Evolutionary conservation across 1,140 invertebrate genomes (phyloP).

Genomic region (Ptiloglossa arizonensis): DNA sequence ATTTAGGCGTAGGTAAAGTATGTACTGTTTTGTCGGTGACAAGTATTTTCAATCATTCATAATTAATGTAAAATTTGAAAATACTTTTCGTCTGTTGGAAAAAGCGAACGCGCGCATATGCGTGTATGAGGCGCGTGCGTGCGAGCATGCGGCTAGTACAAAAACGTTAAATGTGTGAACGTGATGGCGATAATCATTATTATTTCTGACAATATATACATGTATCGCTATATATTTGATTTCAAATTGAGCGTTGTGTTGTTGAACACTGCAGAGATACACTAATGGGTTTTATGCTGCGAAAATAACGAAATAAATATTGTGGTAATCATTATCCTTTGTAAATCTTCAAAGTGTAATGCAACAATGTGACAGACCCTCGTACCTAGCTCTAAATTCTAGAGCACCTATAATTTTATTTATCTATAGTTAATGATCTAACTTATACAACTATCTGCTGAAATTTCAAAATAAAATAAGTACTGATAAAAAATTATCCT

Average conservation of each 20-base stretch:
- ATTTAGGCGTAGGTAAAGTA: neutral
- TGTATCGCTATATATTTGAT: slow-evolving; percentile 71
- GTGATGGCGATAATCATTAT: slow-evolving; percentile 55
- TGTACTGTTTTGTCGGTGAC: neutral
- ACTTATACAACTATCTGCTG: slow-evolving; percentile 77
- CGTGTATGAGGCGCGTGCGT: neutral
- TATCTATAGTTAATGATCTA: slow-evolving; percentile 77
- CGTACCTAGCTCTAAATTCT: slow-evolving; percentile 61
- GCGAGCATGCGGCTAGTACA: neutral
- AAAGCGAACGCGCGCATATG: neutral
- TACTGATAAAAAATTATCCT: slow-evolving; percentile 66
- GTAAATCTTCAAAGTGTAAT: slow-evolving; percentile 20
- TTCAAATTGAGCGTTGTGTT: slow-evolving; percentile 73
- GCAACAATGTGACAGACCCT: slow-evolving; percentile 68
- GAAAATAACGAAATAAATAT: slow-evolving; percentile 52
- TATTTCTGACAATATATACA: slow-evolving; percentile 59
- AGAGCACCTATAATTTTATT: slow-evolving; percentile 77
- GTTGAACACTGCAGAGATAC: slow-evolving; percentile 37
- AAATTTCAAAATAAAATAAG: slow-evolving; percentile 76
- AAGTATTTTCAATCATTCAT: neutral
- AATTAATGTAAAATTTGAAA: neutral
- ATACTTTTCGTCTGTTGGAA: neutral
- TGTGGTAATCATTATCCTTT: slow-evolving; percentile 28
- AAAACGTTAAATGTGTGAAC: neutral
- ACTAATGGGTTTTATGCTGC: slow-evolving; percentile 20